These are phyloP conservation scores for Puntigrus tetrazona DNA, from an alignment of 2,113 vertebrate genomes.

Conservation along the genomic window DNA sequence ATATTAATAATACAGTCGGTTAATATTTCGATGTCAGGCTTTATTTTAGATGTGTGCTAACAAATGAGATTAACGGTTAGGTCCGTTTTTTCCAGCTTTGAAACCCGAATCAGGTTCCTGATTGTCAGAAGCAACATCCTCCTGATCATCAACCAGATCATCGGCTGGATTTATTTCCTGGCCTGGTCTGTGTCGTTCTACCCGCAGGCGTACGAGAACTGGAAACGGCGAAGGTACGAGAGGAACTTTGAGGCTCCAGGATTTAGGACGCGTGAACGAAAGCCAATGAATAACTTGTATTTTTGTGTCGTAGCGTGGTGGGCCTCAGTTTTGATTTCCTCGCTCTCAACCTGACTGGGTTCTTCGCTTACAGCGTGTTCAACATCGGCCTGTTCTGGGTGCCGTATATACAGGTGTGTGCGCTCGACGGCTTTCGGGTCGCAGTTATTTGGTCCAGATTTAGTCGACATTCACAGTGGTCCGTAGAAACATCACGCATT, in stretches of 20 bases:
- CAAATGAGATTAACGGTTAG: background rate
- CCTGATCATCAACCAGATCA: slow-evolving; percentile 78
- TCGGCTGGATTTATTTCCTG: slow-evolving; percentile 96
- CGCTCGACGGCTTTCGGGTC: background rate
- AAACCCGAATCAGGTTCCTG: slow-evolving; percentile 83
- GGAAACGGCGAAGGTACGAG: slow-evolving; percentile 88
- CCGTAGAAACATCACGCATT: background rate
- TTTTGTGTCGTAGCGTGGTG: slow-evolving; percentile 79
- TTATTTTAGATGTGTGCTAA: background rate
- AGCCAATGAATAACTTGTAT: background rate
- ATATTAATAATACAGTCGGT: background rate
- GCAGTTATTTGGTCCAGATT: background rate
- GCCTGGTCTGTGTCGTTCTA: slow-evolving; percentile 98
- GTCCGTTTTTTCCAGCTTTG: slow-evolving; percentile 57
- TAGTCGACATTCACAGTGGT: background rate
- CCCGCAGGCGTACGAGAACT: slow-evolving; percentile 90
- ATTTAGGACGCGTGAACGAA: background rate
- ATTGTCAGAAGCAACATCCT: slow-evolving; percentile 82
- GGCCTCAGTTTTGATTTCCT: slow-evolving; percentile 95
- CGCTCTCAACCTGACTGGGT: slow-evolving; percentile 91
- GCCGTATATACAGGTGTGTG: slow-evolving; percentile 80
- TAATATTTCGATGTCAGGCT: background rate
- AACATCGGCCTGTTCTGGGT: slow-evolving; percentile 94
- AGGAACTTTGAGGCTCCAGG: background rate
- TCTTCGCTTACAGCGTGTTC: slow-evolving; percentile 93